Percentiles rank a stretch among this genome's conserved stretches.
These are phyloP conservation scores for Zoanthus sociatus DNA, from an alignment of 92 coral and sea anemone species.

Conservation along the genomic window DNA sequence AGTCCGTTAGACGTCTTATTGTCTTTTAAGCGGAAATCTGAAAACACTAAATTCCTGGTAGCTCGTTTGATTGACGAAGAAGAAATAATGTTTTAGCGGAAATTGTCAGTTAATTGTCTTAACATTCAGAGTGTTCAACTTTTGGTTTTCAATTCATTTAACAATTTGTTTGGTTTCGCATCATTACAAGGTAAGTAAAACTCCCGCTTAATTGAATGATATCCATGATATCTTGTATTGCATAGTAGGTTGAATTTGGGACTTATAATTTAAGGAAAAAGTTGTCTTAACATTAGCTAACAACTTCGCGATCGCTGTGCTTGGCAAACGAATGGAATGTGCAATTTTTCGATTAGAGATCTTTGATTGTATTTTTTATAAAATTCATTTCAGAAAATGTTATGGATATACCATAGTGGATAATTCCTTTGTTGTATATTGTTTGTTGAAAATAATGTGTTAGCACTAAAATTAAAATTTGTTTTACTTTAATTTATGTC, in stretches of 20 bases:
- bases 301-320: not conserved
- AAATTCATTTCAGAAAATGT: too few species aligned
- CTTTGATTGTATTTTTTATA: not conserved
- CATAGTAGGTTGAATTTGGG: not conserved
- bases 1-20: slow-evolving; percentile 5
- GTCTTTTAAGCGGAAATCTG: not conserved
- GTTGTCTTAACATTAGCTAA: not conserved
- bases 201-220: not conserved
- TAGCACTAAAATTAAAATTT: too few species aligned
- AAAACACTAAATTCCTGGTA: not conserved
- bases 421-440: too few species aligned
- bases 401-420: too few species aligned
- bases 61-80: slow-evolving; percentile 11
- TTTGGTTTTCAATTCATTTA: not conserved
- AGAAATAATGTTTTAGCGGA: not conserved
- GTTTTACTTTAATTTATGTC: too few species aligned
- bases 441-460: too few species aligned
- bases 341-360: not conserved
- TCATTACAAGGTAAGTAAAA: not conserved
- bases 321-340: not conserved
- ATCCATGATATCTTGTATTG: not conserved
- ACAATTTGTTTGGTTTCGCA: not conserved
- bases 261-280: not conserved
- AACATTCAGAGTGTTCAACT: not conserved
- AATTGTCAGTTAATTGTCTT: not conserved